Evolutionary conservation across 1,140 invertebrate genomes (phyloP), one percentile per base, ranked within the genome.

Genomic region (Leptinotarsa lineolata): DNA sequence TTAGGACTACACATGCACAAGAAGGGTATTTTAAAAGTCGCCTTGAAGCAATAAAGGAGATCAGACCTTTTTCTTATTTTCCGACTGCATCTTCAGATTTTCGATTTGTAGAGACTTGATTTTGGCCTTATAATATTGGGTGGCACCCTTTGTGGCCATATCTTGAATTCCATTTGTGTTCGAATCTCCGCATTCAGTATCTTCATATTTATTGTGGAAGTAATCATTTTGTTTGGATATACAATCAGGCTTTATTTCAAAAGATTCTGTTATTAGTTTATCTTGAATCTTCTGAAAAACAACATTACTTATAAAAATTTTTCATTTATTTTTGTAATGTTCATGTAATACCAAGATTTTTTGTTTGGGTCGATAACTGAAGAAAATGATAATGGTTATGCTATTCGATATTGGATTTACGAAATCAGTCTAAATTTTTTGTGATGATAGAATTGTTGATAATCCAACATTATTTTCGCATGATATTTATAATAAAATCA

Each of bases 101-200:
- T 87, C 85, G n/a, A 80, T 77, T 68, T 85, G 81, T 30, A 86
- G 70, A 48, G 84, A 80, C 74, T 84, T 84, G 68, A 88, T 80
- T 80, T 87, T 87, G 5, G 83, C 74, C 77, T 84, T 83, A 2
- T 86, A 82, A 75, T 85, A 84, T 63, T 82, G 77, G 60, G 81
- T 77, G 45, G 84, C 81, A 5, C 81, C 76, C 61, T 85, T 81
- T n/a, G 71, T 73, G 16, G 75, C 80, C 74, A 79, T 78, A 61
- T 79, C 70, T 21, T 76, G 66, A 4, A 78, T 72, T 73, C 70
- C 69, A 39, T 70, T 39, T 39, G 30, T 39, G 6, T 65, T 4
- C 46, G 63, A 24, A 22, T 72, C 61, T 48, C 2, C 54, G 5
- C 2, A 63, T 69, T 67, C 39, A 18, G 8, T 16, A n/a, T 3